These are phyloP conservation scores for Leptestheria dahalacensis DNA, from an alignment of 1,140 invertebrate genomes.

Conservation along the genomic window DNA sequence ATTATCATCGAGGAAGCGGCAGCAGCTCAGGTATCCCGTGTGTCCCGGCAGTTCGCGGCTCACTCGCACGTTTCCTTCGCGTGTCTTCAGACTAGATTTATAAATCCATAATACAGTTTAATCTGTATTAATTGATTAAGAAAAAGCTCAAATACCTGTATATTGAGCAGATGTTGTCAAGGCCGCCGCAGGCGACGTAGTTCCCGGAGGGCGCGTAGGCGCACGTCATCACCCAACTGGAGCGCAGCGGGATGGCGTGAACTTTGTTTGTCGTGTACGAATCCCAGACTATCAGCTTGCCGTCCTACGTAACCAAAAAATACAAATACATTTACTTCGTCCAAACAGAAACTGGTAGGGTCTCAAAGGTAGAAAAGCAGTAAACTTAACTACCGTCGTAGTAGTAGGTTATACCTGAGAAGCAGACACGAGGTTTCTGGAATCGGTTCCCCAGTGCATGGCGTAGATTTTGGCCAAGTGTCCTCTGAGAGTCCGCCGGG, in stretches of 20 bases:
- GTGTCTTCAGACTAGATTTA: constrained; percentile 64
- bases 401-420: no score
- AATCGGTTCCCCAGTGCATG: constrained; percentile 98
- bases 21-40: constrained; percentile 95
- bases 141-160: constrained; percentile 55
- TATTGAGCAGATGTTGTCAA: constrained; percentile 98
- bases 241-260: constrained; percentile 91
- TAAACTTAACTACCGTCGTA: no score
- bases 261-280: constrained; percentile 97
- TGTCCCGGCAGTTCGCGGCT: constrained; percentile 91
- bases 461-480: constrained; percentile 98
- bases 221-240: constrained; percentile 99
- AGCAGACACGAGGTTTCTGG: constrained; percentile 89
- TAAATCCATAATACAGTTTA: constrained; percentile 13
- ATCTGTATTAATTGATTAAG: no score
- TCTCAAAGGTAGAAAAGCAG: background rate
- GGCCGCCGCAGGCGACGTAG: constrained; percentile 91
- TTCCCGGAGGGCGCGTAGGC: constrained; percentile 94
- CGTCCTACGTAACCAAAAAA: constrained; percentile 42
- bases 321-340: no score
- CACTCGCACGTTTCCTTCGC: constrained; percentile 92
- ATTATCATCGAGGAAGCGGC: constrained; percentile 95
- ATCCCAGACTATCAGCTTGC: constrained; percentile 97
- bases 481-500: constrained; percentile 81
- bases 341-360: background rate